Evolutionary conservation across 2,888 invertebrate genomes (phyloP).

Genomic region (Melieria omissa): DNA sequence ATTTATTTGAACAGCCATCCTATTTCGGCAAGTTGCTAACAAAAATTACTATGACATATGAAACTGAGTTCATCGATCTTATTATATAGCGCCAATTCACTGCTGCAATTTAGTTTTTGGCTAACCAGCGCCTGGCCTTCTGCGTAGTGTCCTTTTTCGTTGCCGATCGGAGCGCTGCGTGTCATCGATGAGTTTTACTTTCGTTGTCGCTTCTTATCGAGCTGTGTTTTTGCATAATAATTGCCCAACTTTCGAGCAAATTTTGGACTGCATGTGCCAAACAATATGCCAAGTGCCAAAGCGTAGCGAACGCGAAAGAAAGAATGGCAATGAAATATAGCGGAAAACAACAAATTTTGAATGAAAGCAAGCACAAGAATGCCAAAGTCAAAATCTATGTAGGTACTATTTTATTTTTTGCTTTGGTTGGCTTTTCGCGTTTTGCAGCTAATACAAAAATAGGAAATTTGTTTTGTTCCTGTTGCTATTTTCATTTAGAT

Average conservation of each 20-base stretch:
- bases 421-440: constrained; percentile 6
- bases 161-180: too few species aligned
- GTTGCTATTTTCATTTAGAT: background rate
- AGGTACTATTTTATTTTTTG: constrained; percentile 3
- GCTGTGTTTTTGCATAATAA: constrained; percentile 27
- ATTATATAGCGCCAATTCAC: too few species aligned
- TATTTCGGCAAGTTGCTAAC: too few species aligned
- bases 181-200: background rate
- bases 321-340: constrained; percentile 2
- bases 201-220: background rate
- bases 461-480: background rate
- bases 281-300: background rate
- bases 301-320: background rate
- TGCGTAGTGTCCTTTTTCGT: too few species aligned
- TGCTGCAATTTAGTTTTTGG: too few species aligned
- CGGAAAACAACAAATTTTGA: background rate
- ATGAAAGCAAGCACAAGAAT: background rate
- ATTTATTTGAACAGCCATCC: too few species aligned
- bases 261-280: constrained; percentile 24
- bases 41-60: too few species aligned
- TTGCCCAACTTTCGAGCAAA: constrained; percentile 16
- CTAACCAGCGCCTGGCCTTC: too few species aligned
- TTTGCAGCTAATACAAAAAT: constrained; percentile 8
- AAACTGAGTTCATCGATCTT: too few species aligned
- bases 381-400: constrained; percentile 1